A percentile compares a stretch with the other conserved stretches of the same genome.
phyloP scores from a whole-genome alignment of 2,888 invertebrate genomes.

The Oasisia sp. region DNA sequence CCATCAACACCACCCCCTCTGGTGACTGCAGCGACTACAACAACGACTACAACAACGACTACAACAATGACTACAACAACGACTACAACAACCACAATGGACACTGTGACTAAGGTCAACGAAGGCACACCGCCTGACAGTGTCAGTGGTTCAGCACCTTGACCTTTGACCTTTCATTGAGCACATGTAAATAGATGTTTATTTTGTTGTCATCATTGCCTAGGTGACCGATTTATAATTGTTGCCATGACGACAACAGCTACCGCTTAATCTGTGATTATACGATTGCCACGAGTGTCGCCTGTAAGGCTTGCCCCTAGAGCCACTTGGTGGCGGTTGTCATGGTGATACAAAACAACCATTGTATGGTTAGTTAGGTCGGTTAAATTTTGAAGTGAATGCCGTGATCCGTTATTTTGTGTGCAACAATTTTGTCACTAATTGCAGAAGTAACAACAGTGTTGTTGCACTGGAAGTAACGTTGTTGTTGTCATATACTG shows the following conservation, averaged over 20 bases:
- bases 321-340: background rate
- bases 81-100: background rate
- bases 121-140: background rate
- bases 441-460: too few relatives aligned
- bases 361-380: slow-evolving; percentile 1
- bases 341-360: background rate
- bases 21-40: background rate
- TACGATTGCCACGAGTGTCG: background rate
- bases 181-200: background rate
- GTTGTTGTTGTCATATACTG: too few relatives aligned
- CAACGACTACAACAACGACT: too few relatives aligned
- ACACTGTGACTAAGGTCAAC: background rate
- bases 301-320: background rate
- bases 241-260: background rate
- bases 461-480: too few relatives aligned
- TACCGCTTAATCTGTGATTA: background rate
- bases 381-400: background rate
- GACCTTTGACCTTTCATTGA: background rate
- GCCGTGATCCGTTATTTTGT: background rate
- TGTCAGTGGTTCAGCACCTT: background rate
- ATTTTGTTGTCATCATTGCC: background rate
- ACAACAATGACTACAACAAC: too few relatives aligned
- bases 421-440: background rate
- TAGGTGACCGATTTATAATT: background rate
- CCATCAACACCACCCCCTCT: background rate